phyloP scores from a whole-genome alignment of 2,888 invertebrate genomes.

The Brachypalpus laphriformis region DNA sequence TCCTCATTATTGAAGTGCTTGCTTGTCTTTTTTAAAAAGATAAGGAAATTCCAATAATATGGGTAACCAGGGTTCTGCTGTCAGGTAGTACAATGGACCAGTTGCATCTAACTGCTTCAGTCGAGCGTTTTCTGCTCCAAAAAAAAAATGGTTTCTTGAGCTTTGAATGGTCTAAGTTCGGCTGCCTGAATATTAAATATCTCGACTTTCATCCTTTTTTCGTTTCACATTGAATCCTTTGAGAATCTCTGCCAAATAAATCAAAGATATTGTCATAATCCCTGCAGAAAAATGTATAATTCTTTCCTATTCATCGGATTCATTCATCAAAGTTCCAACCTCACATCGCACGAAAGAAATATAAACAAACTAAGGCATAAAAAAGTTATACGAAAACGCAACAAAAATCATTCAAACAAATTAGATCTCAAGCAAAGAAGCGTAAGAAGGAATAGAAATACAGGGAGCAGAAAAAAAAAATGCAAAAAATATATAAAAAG shows the following conservation, averaged over 20 bases:
- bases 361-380: not conserved
- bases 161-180: no score
- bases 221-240: not conserved
- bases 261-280: not conserved
- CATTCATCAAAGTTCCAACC: conserved; percentile 14
- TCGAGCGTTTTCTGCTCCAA: no score
- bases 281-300: not conserved
- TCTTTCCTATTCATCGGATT: conserved; percentile 23
- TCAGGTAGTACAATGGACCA: no score
- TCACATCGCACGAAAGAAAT: not conserved
- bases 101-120: no score
- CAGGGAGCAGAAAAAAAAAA: not conserved
- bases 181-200: no score
- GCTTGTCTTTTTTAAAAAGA: no score
- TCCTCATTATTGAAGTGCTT: no score
- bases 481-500: conserved; percentile 38
- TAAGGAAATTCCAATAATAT: no score
- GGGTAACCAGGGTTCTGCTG: no score
- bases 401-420: conserved; percentile 65
- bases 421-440: conserved; percentile 57
- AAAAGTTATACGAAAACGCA: conserved; percentile 32
- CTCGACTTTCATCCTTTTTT: no score
- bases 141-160: no score
- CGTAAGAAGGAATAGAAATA: conserved; percentile 37
- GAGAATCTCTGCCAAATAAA: not conserved